These are phyloP conservation scores for Nomada ferruginata DNA, from an alignment of 2,888 invertebrate genomes.

Conservation along the genomic window DNA sequence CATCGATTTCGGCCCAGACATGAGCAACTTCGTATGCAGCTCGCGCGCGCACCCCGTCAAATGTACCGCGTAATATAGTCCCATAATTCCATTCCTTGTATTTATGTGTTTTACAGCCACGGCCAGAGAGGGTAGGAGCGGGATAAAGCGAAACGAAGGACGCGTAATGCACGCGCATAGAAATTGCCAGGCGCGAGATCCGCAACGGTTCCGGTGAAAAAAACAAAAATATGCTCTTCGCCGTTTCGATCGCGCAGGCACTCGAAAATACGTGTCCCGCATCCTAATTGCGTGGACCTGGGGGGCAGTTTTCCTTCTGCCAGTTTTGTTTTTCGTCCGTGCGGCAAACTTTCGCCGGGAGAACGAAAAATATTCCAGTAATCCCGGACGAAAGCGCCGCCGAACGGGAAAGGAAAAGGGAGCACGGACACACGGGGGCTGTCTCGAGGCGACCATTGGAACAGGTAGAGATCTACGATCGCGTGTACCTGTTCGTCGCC, in stretches of 20 bases:
- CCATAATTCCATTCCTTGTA: conserved; percentile 48
- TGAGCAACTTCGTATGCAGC: conserved; percentile 45
- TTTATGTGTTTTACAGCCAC: conserved; percentile 45
- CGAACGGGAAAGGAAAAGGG: conserved; percentile 31
- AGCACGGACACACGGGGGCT: conserved; percentile 13
- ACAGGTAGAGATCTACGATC: conserved; percentile 65
- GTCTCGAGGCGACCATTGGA: conserved; percentile 47
- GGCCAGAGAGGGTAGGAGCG: background rate
- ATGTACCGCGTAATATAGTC: conserved; percentile 50
- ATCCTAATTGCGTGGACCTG: conserved; percentile 38
- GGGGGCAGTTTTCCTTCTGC: background rate
- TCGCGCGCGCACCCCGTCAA: conserved; percentile 35
- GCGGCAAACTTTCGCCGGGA: conserved; percentile 25
- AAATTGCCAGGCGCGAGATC: conserved; percentile 30
- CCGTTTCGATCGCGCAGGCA: conserved; percentile 30
- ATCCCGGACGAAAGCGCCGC: conserved; percentile 8
- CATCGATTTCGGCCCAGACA: conserved; percentile 59
- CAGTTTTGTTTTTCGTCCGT: conserved; percentile 4
- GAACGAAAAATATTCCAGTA: conserved; percentile 35
- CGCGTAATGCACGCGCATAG: conserved; percentile 25
- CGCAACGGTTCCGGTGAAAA: conserved; percentile 25
- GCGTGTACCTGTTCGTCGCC: conserved; percentile 63
- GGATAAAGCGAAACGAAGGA: background rate
- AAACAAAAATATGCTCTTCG: background rate
- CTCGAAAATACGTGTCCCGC: conserved; percentile 29